Evolutionary conservation across 2,888 invertebrate species (phyloP), one percentile per base, ranked within the genome.

Genomic region (Hydrotaea diabolus): DNA sequence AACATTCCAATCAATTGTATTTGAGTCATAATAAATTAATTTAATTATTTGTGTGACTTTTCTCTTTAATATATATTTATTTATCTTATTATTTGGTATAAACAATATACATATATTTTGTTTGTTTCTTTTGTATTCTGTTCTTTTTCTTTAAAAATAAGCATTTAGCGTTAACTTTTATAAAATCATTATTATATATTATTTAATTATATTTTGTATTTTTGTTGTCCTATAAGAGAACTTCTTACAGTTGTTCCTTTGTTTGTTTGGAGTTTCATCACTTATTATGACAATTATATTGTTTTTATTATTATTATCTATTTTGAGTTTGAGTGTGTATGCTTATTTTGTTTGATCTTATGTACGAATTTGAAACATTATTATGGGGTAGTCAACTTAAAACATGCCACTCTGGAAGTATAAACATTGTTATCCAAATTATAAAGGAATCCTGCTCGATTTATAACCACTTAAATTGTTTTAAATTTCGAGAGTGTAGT

Each of bases 21-120:
- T 31, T 31, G 7, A 4, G 7, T 31, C 2, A 66, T 7, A 75
- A 75, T 62, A 49, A 23, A 23, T 26, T 2, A 74, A 74, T 49
- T 55, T 57, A 9, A 9, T 62, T 76, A 55, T 73, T 55, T 62
- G 31, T 62, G 9, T 23, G 31, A 13, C 26, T 26, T 59, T 26
- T 59, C 26, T 13, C n/a, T 49, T n/a, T 49, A n/a, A 3, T 39
- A 39, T 72, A 49, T 39, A 72, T 26, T 73, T 77, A 31, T 19
- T 49, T 59, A 64, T 43, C 21, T 69, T 82, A 69, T 77, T 46
- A 64, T 77, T 74, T 78, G 49, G 74, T 77, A 69, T 59, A 80
- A 83, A 80, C 74, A 83, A 74, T 73, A 49, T 19, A 66, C 73
- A 64, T 43, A 49, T 66, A 64, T 69, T 73, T 31, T 71, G 53